Conservation (phyloP, 92 coral and sea anemone genomes). For the Epizoanthus scotinus region DNA sequence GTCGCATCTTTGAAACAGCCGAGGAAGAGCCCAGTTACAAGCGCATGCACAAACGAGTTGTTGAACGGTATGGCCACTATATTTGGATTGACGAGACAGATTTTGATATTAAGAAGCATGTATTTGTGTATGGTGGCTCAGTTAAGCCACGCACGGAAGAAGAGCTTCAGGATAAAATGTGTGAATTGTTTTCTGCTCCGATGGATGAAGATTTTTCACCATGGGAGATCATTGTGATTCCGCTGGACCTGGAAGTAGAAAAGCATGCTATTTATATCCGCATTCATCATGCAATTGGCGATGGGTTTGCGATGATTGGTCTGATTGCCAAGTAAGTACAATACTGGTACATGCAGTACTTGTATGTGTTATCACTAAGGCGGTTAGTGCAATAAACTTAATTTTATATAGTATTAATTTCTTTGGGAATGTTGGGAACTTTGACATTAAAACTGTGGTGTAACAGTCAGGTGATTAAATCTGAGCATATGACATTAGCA, state of each 20-base stretch:
- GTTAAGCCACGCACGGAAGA: constrained; percentile 69
- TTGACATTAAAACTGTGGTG: too few relatives aligned
- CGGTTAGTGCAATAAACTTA: too few relatives aligned
- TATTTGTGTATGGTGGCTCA: constrained; percentile 61
- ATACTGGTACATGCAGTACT: neutral
- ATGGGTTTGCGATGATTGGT: constrained; percentile 88
- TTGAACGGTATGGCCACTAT: constrained; percentile 75
- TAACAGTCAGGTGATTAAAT: too few relatives aligned
- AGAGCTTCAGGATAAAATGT: constrained; percentile 63
- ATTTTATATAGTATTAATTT: too few relatives aligned
- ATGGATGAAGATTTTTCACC: constrained; percentile 84
- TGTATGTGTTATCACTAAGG: too few relatives aligned
- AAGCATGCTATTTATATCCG: constrained; percentile 87
- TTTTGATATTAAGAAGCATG: constrained; percentile 82
- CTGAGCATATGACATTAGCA: too few relatives aligned
- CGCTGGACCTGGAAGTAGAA: constrained; percentile 65
- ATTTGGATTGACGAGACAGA: constrained; percentile 85
- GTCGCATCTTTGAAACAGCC: constrained; percentile 70
- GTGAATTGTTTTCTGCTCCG: constrained; percentile 64
- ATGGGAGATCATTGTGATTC: constrained; percentile 80
- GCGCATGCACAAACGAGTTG: constrained; percentile 82
- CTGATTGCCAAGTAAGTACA: constrained; percentile 56
- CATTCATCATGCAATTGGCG: constrained; percentile 92
- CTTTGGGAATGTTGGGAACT: too few relatives aligned
- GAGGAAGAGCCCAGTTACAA: constrained; percentile 82